Percentiles rank a stretch among this genome's conserved stretches.
phyloP scores from a whole-genome alignment of 1,140 invertebrate species.

The Alviniconcha marisindica region DNA sequence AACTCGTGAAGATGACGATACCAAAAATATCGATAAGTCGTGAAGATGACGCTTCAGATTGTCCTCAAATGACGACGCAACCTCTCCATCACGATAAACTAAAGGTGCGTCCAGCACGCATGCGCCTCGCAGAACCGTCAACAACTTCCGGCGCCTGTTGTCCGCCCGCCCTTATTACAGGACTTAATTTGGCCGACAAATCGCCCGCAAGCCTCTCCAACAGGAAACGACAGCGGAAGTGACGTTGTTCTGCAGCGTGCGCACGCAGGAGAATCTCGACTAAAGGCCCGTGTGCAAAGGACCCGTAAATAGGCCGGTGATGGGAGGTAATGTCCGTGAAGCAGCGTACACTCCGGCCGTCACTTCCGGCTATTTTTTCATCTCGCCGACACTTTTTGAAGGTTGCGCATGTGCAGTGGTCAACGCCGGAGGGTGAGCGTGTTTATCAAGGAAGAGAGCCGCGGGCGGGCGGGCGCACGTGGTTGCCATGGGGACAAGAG shows the following conservation, averaged over 20 bases:
- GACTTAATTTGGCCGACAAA: not conserved
- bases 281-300: not conserved
- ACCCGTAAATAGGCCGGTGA: constrained; percentile 6
- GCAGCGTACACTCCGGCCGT: not conserved
- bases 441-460: not conserved
- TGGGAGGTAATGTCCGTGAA: constrained; percentile 21
- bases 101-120: constrained; percentile 24
- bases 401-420: constrained; percentile 20
- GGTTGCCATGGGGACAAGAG: too few species aligned
- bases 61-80: not conserved
- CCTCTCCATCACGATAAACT: not conserved
- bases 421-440: constrained; percentile 7
- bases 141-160: constrained; percentile 16
- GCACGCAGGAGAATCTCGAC: not conserved
- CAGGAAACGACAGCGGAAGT: constrained; percentile 22
- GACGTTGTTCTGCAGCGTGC: constrained; percentile 30
- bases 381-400: constrained; percentile 11
- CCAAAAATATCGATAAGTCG: too few species aligned
- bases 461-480: not conserved
- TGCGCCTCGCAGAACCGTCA: constrained; percentile 22
- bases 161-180: constrained; percentile 14
- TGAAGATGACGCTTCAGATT: not conserved
- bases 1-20: too few species aligned
- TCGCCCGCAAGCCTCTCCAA: not conserved
- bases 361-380: constrained; percentile 7